Evolutionary conservation across 2,888 invertebrate genomes (phyloP).

Genomic region (Trichopoda pennipes): DNA sequence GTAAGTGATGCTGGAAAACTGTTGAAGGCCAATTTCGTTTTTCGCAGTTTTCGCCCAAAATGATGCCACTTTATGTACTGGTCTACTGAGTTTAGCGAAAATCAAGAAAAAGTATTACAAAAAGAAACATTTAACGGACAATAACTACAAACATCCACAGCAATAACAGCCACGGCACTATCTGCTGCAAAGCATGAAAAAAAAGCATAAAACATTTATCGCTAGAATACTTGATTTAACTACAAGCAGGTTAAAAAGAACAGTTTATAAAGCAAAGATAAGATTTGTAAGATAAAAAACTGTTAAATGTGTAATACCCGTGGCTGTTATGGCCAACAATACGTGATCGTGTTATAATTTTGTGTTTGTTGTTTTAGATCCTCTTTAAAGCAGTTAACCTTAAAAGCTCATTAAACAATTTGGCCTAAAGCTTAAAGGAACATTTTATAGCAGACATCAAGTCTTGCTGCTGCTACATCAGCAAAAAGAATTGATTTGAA

Average conservation of each 20-base stretch:
- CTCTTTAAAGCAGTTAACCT: constrained; percentile 60
- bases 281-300: constrained; percentile 67
- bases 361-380: constrained; percentile 28
- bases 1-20: constrained; percentile 35
- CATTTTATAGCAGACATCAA: constrained; percentile 29
- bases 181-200: neutral
- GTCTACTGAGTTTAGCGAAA: constrained; percentile 26
- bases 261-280: constrained; percentile 56
- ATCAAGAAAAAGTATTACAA: neutral
- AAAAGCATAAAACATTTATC: constrained; percentile 37
- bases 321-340: constrained; percentile 63
- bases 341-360: constrained; percentile 67
- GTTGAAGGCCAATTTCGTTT: constrained; percentile 49
- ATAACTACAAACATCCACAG: constrained; percentile 44
- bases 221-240: constrained; percentile 55
- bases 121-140: constrained; percentile 48
- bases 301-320: constrained; percentile 68
- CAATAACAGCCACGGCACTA: constrained; percentile 9
- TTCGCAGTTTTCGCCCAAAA: constrained; percentile 51
- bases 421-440: constrained; percentile 66
- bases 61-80: constrained; percentile 42
- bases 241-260: constrained; percentile 25
- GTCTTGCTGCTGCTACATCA: neutral
- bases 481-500: constrained; percentile 20
- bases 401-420: constrained; percentile 69